Evolutionary conservation across 2,888 invertebrate genomes (phyloP).

Genomic region (Hecatera dysodea): DNA sequence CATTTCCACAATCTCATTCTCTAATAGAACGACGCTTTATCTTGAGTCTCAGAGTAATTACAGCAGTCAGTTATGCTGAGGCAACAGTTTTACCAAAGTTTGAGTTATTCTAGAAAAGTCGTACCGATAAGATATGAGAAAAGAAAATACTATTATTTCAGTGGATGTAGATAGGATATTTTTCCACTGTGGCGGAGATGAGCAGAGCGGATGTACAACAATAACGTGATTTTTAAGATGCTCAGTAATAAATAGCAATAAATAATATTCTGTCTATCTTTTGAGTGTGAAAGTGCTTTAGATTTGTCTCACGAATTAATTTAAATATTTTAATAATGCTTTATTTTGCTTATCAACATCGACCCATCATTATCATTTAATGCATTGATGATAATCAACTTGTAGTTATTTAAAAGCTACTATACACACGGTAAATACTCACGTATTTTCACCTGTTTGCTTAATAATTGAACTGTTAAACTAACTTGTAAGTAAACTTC

Average conservation of each 20-base stretch:
- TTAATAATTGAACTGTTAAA: slow-evolving; percentile 15
- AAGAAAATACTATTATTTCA: neutral
- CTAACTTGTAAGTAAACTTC: slow-evolving; percentile 39
- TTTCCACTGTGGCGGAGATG: neutral
- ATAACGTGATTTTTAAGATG: neutral
- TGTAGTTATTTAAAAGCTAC: neutral
- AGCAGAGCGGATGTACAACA: neutral
- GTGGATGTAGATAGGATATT: neutral
- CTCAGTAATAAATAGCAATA: no score
- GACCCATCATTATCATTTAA: slow-evolving; percentile 19
- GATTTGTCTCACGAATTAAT: no score
- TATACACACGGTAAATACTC: neutral
- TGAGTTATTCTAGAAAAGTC: neutral
- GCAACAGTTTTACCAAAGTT: neutral
- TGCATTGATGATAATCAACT: slow-evolving; percentile 17
- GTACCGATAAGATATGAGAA: neutral
- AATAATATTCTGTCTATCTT: no score
- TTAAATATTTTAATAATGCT: neutral
- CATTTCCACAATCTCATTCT: no score
- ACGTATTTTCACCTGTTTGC: slow-evolving; percentile 13
- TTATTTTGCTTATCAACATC: neutral
- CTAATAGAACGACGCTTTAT: no score
- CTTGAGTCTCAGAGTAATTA: no score
- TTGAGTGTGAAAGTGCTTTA: no score
- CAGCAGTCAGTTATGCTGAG: neutral